Conservation (phyloP, 1,140 invertebrate species). For the Drosophila asahinai region DNA sequence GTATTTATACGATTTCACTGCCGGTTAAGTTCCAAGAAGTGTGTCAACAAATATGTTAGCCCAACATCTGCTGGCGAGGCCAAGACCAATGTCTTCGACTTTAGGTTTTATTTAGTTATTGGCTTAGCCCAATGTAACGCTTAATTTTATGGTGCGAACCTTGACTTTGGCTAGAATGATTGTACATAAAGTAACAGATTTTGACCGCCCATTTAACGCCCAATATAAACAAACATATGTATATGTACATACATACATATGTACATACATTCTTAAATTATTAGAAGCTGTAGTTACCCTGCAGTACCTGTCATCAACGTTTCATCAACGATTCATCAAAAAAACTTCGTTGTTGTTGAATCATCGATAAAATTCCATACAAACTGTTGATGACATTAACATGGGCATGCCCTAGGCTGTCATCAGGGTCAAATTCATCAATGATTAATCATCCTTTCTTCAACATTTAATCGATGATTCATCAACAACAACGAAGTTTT, state of each 20-base stretch:
- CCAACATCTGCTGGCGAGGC: conserved; percentile 15
- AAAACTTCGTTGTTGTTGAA: too few species aligned
- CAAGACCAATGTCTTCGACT: background rate
- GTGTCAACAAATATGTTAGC: conserved; percentile 4
- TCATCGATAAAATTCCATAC: too few species aligned
- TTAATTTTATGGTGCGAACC: background rate
- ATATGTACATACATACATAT: background rate
- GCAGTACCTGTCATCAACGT: too few species aligned
- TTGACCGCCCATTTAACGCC: too few species aligned
- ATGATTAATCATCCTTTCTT: too few species aligned
- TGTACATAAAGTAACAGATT: background rate
- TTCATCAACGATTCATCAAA: too few species aligned
- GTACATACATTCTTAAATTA: background rate
- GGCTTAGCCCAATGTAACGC: background rate
- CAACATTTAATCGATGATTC: too few species aligned
- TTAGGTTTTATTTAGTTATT: background rate
- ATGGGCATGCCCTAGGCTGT: too few species aligned
- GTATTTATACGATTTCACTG: conserved; percentile 22
- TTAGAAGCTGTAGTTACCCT: background rate
- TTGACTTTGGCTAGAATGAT: conserved; percentile 22
- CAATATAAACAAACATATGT: too few species aligned
- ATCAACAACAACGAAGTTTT: too few species aligned
- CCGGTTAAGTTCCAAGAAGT: background rate
- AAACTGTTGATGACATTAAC: too few species aligned
- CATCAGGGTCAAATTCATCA: too few species aligned